phyloP scores from a whole-genome alignment of 2,113 vertebrate species.

The Anser cygnoides region DNA sequence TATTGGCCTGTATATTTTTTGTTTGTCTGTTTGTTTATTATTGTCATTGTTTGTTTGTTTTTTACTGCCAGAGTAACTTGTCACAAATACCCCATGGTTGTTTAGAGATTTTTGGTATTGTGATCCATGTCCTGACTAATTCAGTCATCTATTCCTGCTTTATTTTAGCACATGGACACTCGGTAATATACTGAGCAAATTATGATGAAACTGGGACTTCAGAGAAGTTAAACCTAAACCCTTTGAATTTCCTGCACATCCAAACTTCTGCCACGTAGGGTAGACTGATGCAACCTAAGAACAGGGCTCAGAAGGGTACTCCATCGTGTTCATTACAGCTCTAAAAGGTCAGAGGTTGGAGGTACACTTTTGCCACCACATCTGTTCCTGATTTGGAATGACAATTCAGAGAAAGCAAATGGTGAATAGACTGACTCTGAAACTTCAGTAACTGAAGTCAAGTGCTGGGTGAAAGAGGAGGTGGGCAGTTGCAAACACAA shows the following conservation, averaged over 20 bases:
- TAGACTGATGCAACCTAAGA: neutral
- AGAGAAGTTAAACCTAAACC: neutral
- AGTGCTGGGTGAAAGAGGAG: neutral
- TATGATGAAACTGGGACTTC: neutral
- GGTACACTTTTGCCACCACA: accelerated
- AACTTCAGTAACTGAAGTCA: neutral
- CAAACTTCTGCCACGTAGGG: neutral
- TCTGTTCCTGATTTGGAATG: neutral
- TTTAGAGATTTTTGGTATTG: neutral
- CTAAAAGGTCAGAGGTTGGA: neutral
- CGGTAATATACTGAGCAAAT: neutral
- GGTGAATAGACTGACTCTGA: neutral
- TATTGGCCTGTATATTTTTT: neutral
- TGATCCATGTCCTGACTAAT: neutral
- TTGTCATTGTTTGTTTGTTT: neutral
- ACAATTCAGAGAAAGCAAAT: neutral
- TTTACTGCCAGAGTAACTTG: neutral
- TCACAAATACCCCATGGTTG: neutral
- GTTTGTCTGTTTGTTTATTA: no score
- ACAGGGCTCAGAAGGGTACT: neutral
- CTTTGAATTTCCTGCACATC: neutral
- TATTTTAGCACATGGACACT: neutral
- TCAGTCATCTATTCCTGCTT: neutral
- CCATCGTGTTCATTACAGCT: neutral
- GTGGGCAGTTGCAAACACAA: neutral